Conservation (phyloP, 2,113 vertebrate genomes). For the Heterotis niloticus region DNA sequence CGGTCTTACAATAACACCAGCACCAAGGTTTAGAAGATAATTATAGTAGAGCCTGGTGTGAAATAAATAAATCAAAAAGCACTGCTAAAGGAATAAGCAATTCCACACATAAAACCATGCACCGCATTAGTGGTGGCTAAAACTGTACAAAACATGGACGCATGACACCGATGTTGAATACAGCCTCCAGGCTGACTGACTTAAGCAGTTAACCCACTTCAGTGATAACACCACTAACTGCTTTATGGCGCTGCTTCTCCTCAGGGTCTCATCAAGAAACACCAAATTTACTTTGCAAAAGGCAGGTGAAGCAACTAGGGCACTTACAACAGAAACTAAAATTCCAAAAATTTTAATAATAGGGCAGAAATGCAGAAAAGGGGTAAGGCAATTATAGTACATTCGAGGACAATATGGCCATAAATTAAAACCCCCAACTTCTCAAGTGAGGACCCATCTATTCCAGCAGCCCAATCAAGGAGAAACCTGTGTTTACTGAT, state of each 20-base stretch:
- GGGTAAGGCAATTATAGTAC: slow-evolving; percentile 28
- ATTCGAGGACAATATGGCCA: slow-evolving; percentile 48
- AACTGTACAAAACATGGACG: too few species aligned
- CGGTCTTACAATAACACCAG: too few species aligned
- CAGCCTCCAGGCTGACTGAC: neutral
- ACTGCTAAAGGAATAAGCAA: neutral
- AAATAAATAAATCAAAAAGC: too few species aligned
- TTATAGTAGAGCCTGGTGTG: too few species aligned
- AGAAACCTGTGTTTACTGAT: slow-evolving; percentile 68
- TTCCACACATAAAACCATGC: too few species aligned
- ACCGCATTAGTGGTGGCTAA: too few species aligned
- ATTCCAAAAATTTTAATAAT: slow-evolving; percentile 30
- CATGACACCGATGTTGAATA: too few species aligned
- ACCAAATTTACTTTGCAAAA: neutral
- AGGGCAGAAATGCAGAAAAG: slow-evolving; percentile 23
- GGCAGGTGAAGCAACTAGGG: neutral
- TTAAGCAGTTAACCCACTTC: too few species aligned
- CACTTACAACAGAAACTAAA: slow-evolving; percentile 20
- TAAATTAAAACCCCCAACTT: slow-evolving; percentile 54
- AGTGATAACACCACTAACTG: neutral
- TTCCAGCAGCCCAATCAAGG: slow-evolving; percentile 64
- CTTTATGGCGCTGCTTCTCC: neutral
- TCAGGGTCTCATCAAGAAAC: neutral
- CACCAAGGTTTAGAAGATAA: too few species aligned
- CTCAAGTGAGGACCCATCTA: slow-evolving; percentile 67